phyloP scores from a whole-genome alignment of 1,140 invertebrate genomes.

The Drosophila erecta region DNA sequence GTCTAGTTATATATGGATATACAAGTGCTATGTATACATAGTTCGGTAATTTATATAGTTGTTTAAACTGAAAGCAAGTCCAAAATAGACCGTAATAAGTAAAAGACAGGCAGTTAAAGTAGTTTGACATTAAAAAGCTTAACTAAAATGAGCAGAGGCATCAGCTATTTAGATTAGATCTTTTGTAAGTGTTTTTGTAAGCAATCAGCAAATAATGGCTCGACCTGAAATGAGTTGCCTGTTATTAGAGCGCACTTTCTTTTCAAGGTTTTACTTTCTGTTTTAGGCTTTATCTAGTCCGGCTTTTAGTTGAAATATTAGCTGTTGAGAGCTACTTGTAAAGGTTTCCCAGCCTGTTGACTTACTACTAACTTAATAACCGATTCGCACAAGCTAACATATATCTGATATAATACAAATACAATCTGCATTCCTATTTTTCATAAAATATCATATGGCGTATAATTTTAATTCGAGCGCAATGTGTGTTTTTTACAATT shows the following conservation, averaged over 20 bases:
- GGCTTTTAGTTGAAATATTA: conserved; percentile 45
- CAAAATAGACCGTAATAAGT: conserved; percentile 55
- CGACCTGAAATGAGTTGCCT: conserved; percentile 13
- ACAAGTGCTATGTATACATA: conserved; percentile 58
- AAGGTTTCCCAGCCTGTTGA: conserved; percentile 31
- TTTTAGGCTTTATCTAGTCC: conserved; percentile 13
- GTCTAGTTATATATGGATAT: conserved; percentile 63
- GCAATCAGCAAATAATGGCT: conserved; percentile 25
- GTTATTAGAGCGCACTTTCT: conserved; percentile 4
- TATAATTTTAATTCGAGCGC: conserved; percentile 24
- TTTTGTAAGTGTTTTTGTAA: conserved; percentile 72
- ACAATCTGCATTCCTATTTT: conserved; percentile 70
- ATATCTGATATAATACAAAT: conserved; percentile 47
- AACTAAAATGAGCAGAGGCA: conserved; percentile 29
- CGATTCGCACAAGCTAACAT: conserved; percentile 52
- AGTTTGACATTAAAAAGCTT: conserved; percentile 48
- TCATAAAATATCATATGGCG: conserved; percentile 28
- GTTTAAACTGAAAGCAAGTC: conserved; percentile 66
- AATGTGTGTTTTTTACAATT: conserved; percentile 50
- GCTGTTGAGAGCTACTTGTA: conserved; percentile 28
- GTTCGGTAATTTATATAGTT: conserved; percentile 59
- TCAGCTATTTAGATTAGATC: conserved; percentile 51
- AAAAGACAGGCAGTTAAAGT: conserved; percentile 18
- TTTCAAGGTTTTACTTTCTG: conserved; percentile 10
- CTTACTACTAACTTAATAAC: conserved; percentile 28